Conservation (phyloP, 1,140 invertebrate genomes). For the Drosophila suzukii region DNA sequence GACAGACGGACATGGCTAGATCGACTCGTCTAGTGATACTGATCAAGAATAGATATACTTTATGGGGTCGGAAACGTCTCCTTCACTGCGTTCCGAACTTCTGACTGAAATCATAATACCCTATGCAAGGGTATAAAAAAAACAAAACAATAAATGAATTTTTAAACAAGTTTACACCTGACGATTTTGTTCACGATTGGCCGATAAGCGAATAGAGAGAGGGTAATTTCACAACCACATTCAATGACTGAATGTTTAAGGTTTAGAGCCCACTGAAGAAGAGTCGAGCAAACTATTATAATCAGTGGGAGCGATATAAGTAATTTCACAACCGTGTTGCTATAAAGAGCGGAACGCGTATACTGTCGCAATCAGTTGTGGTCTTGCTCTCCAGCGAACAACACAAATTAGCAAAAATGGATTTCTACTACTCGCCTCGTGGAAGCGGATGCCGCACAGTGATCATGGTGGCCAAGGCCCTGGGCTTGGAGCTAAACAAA, state of each 20-base stretch:
- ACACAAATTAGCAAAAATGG: conserved; percentile 31
- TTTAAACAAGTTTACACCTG: too few relatives aligned
- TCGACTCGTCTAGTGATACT: too few relatives aligned
- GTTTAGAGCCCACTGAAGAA: not conserved
- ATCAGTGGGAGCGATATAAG: not conserved
- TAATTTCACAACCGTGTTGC: conserved; percentile 1
- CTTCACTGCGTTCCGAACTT: too few relatives aligned
- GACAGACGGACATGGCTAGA: too few relatives aligned
- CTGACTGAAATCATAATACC: too few relatives aligned
- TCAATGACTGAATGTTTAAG: not conserved
- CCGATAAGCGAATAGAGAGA: not conserved
- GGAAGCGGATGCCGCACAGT: conserved; percentile 83
- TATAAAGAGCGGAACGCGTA: conserved; percentile 8
- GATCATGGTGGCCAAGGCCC: conserved; percentile 81
- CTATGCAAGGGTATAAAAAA: not conserved
- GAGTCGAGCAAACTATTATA: conserved; percentile 1
- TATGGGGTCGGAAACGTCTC: too few relatives aligned
- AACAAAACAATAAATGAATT: not conserved
- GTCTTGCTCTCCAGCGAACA: conserved; percentile 50
- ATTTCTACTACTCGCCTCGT: conserved; percentile 49
- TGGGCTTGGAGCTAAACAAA: conserved; percentile 84
- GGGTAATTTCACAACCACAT: not conserved
- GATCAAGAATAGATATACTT: too few relatives aligned
- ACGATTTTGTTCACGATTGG: too few relatives aligned
- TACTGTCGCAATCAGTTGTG: conserved; percentile 2